Evolutionary conservation across 2,113 vertebrate species (phyloP), one percentile per base, ranked within the genome.

Genomic region (Crotalus helleri): DNA sequence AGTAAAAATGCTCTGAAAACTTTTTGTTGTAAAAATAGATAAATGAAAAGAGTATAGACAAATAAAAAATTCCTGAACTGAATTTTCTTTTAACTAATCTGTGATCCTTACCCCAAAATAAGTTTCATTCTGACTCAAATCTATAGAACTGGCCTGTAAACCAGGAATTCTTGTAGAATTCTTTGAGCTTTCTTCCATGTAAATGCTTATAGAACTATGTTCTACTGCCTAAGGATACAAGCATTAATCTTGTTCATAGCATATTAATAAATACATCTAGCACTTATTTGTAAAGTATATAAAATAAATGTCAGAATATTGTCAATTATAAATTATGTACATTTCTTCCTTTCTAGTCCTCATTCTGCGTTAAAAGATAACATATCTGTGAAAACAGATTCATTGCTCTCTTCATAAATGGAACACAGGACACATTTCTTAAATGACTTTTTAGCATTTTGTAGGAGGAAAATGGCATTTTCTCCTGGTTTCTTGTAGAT

Each of bases 71-170:
- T 1, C 24, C 5, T 59, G 90, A 86, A 91, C 89, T 92, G 59
- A 55, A 88, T 92, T 93, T 93, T 85, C 12, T 49, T 5, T 91
- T 19, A 39, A 92, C 93, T 94, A 23, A n/a, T 10, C 33, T 26
- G 88, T 23, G 57, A 89, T 3, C 33, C 9, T 57, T 57, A 88
- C 87, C 17, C 17, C 17, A 4, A 58, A 89, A 58, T 58, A 33
- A 57, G 49, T 15, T 87, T 53, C 8, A 87, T 87, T 87, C 49
- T n/a, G 46, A 87, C 5, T 58, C 26, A 59, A 21, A 24, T 23
- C 33, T 33, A 9, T 74, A 74, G 69, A 57, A 26, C 39, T 89
- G 55, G 1, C 39, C 55, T 44, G 4, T 90, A 74, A 59, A 0
- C 85, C 1, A 94, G 46, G 59, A 49, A 85, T 81, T 17, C 12